Percentiles rank a stretch among this genome's conserved stretches.
phyloP scores from a whole-genome alignment of 2,888 invertebrate species.

The Micropterix aruncella region DNA sequence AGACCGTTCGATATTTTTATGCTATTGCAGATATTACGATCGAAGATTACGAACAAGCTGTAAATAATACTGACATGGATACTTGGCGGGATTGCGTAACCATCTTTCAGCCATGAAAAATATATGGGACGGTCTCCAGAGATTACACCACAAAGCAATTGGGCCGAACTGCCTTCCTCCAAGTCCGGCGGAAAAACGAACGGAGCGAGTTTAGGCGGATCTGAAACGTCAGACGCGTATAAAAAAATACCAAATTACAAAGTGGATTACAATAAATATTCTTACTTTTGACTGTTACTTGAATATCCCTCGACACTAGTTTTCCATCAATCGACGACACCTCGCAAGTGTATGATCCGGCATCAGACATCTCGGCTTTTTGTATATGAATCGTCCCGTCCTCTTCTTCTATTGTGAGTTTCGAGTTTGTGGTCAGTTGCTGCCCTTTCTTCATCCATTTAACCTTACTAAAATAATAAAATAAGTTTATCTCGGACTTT shows the following conservation, averaged over 20 bases:
- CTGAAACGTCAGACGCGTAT: constrained; percentile 28
- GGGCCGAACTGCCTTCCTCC: constrained; percentile 69
- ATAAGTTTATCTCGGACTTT: too few species aligned
- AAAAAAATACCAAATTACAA: too few species aligned
- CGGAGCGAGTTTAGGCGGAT: constrained; percentile 73
- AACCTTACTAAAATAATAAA: neutral
- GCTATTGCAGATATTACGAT: too few species aligned
- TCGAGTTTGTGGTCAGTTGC: neutral
- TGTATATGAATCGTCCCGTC: neutral
- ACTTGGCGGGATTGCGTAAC: constrained; percentile 42
- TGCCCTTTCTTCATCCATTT: neutral
- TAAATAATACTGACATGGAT: constrained; percentile 30
- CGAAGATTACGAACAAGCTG: too few species aligned
- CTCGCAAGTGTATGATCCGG: constrained; percentile 66
- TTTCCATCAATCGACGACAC: constrained; percentile 60
- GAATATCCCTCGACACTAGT: constrained; percentile 59
- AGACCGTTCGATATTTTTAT: too few species aligned
- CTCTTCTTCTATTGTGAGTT: neutral
- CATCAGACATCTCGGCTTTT: constrained; percentile 37
- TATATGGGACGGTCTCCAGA: constrained; percentile 58
- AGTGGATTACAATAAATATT: neutral
- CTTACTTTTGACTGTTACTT: constrained; percentile 60
- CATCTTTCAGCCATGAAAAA: constrained; percentile 56
- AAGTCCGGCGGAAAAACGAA: constrained; percentile 71
- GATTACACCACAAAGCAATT: constrained; percentile 69